Base-by-base conservation (phyloP, 1,140 invertebrate species). In the Megalopta genalis region DNA sequence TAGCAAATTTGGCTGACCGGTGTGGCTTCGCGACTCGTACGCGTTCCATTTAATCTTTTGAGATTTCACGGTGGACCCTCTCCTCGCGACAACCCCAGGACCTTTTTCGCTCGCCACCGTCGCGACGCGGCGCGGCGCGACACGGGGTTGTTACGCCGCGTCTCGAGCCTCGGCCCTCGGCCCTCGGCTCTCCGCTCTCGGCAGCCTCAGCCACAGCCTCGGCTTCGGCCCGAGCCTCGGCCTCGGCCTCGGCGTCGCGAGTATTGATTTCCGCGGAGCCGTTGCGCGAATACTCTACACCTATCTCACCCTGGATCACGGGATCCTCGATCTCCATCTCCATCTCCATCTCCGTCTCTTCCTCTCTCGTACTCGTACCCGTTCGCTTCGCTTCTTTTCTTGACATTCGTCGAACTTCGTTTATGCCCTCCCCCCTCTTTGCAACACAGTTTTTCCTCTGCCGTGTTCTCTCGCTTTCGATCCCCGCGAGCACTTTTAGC, bases 191-290 rank as follows among this genome's bases (percentile, higher is more conserved):
- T 32, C 32, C 1, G 32, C 32, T 4, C 32, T 32, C 32, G 32
- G 32, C 32, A n/a, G n/a, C n/a, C n/a, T n/a, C n/a, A n/a, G n/a
- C n/a, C n/a, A n/a, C n/a, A n/a, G n/a, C 32, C 32, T 32, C 32
- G 32, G 32, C 32, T 32, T 32, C 32, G 4, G 32, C 32, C 32
- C 4, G 32, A 32, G 32, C 32, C 32, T 2, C 32, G 32, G 32
- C 32, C 32, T 32, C 32, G 32, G 32, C 32, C 32, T 32, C 83
- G 87, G 77, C 82, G 83, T 88, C 88, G 80, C 86, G 78, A 90
- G 90, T 90, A 90, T 90, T 90, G 90, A 90, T 90, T 88, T 74
- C 65, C 79, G 25, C 57, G 42, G 69, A 80, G 82, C 73, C 79
- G 70, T 85, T 88, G 86, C 83, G 86, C 88, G 83, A 90, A 90